Evolutionary conservation across 2,888 invertebrate species (phyloP).

Genomic region (Hypomecis punctinalis): DNA sequence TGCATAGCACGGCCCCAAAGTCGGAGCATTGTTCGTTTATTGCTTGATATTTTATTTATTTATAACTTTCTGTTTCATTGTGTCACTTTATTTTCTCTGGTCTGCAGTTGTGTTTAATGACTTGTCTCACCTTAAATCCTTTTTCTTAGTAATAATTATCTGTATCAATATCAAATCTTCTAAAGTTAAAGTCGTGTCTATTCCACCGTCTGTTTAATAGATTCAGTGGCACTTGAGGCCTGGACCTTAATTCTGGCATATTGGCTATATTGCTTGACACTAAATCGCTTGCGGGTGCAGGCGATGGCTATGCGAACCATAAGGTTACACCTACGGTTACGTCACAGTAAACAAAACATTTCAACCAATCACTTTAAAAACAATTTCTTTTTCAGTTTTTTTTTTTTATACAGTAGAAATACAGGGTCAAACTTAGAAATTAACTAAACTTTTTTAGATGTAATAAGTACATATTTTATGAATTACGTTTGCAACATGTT

Average conservation of each 20-base stretch:
- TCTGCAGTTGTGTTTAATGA: not conserved
- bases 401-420: too few relatives aligned
- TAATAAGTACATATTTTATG: not conserved
- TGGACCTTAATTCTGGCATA: conserved; percentile 2
- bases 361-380: not conserved
- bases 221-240: conserved; percentile 11
- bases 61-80: not conserved
- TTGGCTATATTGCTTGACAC: conserved; percentile 6
- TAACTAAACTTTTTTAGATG: not conserved
- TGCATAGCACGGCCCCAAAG: conserved; percentile 2
- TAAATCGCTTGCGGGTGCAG: not conserved
- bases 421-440: too few relatives aligned
- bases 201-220: conserved; percentile 5
- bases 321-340: conserved; percentile 8
- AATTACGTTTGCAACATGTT: too few relatives aligned
- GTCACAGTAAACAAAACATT: conserved; percentile 13
- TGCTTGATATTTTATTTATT: too few relatives aligned
- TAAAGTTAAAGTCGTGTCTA: not conserved
- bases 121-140: conserved; percentile 14
- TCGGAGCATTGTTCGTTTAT: not conserved
- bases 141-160: not conserved
- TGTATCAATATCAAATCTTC: not conserved
- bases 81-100: conserved; percentile 6
- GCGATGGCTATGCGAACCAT: conserved; percentile 7
- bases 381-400: too few relatives aligned